Conservation (phyloP, 2,888 invertebrate genomes). For the Callinectes sapidus region DNA sequence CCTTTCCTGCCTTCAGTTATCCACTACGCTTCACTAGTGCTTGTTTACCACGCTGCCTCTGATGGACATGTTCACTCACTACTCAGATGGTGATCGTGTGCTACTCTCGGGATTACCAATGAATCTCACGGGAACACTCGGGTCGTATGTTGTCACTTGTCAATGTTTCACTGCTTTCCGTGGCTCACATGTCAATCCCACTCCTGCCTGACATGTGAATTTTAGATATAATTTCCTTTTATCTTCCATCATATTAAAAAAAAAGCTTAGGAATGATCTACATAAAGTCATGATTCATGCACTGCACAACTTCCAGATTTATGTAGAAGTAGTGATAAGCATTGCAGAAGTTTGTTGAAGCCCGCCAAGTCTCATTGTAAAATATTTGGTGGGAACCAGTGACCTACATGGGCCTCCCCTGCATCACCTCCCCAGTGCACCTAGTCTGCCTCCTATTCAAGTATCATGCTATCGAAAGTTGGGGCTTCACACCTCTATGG, state of each 20-base stretch:
- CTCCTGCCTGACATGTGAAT: background rate
- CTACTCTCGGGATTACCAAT: background rate
- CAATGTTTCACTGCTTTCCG: background rate
- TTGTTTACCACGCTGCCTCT: background rate
- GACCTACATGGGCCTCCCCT: background rate
- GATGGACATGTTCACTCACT: background rate
- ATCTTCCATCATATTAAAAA: background rate
- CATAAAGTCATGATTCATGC: background rate
- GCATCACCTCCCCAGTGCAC: background rate
- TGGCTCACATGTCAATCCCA: background rate
- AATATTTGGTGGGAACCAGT: background rate
- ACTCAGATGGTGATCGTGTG: background rate
- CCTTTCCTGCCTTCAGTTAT: background rate
- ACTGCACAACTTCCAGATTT: background rate
- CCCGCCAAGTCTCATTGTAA: background rate
- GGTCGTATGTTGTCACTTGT: background rate
- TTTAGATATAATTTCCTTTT: background rate
- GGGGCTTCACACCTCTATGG: background rate
- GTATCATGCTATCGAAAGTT: background rate
- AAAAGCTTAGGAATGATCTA: background rate
- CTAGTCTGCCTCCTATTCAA: background rate
- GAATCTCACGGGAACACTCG: background rate
- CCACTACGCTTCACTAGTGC: background rate
- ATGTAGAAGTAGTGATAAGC: background rate
- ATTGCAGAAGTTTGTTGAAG: background rate